A percentile compares a stretch with the other conserved stretches of the same genome.
Conservation (phyloP, 2,888 invertebrate species). For the Aradus depressus region DNA sequence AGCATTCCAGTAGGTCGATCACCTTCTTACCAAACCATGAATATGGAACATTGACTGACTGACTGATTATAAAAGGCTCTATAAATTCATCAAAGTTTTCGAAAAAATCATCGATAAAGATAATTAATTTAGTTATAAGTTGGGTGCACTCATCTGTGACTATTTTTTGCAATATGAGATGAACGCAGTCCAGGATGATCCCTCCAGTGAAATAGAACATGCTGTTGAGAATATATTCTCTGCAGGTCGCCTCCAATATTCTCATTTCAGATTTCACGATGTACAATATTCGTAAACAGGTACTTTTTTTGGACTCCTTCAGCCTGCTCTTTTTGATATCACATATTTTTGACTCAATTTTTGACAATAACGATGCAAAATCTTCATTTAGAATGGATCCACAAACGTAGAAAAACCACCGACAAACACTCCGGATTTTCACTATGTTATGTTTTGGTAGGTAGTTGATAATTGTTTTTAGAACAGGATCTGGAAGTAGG, state of each 20-base stretch:
- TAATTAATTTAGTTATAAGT: conserved; percentile 13
- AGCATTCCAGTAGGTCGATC: conserved; percentile 20
- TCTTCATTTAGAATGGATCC: conserved; percentile 20
- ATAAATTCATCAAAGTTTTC: conserved; percentile 17
- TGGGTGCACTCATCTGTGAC: conserved; percentile 4
- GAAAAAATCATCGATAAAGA: conserved; percentile 16
- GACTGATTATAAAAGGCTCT: conserved; percentile 16
- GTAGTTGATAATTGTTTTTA: conserved; percentile 15
- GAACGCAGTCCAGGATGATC: conserved; percentile 16
- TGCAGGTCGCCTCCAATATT: conserved; percentile 16
- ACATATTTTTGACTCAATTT: conserved; percentile 3
- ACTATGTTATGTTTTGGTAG: conserved; percentile 15
- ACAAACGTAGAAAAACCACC: conserved; percentile 20
- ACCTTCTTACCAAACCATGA: conserved; percentile 24
- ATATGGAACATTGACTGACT: conserved; percentile 19
- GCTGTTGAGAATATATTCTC: conserved; percentile 17
- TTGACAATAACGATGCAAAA: conserved; percentile 6
- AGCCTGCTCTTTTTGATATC: conserved; percentile 1
- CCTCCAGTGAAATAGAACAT: conserved; percentile 24
- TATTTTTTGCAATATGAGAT: conserved; percentile 4
- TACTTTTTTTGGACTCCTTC: not conserved
- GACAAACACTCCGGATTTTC: conserved; percentile 16
- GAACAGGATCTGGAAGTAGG: conserved; percentile 15
- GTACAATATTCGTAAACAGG: conserved; percentile 3
- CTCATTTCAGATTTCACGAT: conserved; percentile 15